Percentiles rank a stretch among this genome's conserved stretches.
Evolutionary conservation across 1,140 invertebrate genomes (phyloP).

Genomic region (Notospermus geniculatus): DNA sequence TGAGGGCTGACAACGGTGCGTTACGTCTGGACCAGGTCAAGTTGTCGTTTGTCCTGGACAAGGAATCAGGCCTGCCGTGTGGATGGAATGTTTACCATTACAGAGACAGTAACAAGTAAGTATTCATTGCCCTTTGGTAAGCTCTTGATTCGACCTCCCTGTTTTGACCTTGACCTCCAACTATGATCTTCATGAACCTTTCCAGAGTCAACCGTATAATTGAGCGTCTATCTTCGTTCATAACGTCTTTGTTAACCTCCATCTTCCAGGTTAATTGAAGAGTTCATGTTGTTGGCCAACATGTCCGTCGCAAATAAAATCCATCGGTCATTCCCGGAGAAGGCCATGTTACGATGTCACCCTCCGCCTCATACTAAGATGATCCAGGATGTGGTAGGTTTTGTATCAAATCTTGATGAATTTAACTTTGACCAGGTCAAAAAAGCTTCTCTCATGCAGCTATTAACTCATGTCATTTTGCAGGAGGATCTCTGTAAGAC

Average conservation of each 20-base stretch:
- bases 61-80: constrained; percentile 57
- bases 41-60: constrained; percentile 71
- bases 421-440: too few relatives aligned
- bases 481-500: constrained; percentile 51
- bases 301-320: constrained; percentile 81
- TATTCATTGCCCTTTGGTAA: too few relatives aligned
- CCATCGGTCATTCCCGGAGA: constrained; percentile 66
- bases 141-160: too few relatives aligned
- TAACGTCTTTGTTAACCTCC: too few relatives aligned
- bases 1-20: constrained; percentile 73
- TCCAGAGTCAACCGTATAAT: not conserved
- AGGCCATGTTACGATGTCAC: constrained; percentile 78
- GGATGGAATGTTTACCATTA: constrained; percentile 59
- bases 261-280: constrained; percentile 77
- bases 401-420: too few relatives aligned
- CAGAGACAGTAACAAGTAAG: constrained; percentile 61
- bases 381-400: constrained; percentile 64
- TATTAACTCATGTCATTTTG: constrained; percentile 26
- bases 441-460: too few relatives aligned
- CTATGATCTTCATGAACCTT: too few relatives aligned
- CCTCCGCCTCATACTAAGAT: constrained; percentile 69
- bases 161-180: too few relatives aligned
- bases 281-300: constrained; percentile 93
- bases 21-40: constrained; percentile 77
- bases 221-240: constrained; percentile 3